Evolutionary conservation across 2,888 invertebrate species (phyloP).

Genomic region (Pyralis farinalis): DNA sequence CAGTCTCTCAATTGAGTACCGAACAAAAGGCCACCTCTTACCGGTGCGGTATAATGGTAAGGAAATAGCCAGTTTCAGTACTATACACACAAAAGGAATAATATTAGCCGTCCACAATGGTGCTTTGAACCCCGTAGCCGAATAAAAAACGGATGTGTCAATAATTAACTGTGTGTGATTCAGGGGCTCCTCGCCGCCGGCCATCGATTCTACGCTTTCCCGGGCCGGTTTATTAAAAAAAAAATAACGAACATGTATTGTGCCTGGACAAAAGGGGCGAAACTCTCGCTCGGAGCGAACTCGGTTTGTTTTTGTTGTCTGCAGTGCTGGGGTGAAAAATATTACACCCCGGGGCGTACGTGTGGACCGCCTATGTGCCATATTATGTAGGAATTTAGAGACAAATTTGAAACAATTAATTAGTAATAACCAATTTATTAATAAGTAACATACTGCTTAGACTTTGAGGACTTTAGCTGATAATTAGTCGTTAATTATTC

Average conservation of each 20-base stretch:
- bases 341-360: conserved; percentile 73
- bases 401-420: too few relatives aligned
- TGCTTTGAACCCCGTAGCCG: conserved; percentile 36
- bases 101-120: conserved; percentile 61
- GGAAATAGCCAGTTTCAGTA: conserved; percentile 63
- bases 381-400: not conserved
- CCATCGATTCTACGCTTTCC: conserved; percentile 56
- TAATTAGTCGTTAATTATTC: too few relatives aligned
- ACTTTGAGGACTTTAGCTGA: too few relatives aligned
- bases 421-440: too few relatives aligned
- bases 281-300: conserved; percentile 42
- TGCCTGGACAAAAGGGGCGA: conserved; percentile 56
- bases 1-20: conserved; percentile 30
- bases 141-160: conserved; percentile 77
- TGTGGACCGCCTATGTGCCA: conserved; percentile 37
- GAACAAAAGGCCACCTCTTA: conserved; percentile 37
- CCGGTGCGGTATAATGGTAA: conserved; percentile 49
- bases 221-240: conserved; percentile 54
- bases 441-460: too few relatives aligned
- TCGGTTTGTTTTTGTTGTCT: conserved; percentile 56
- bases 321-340: conserved; percentile 67
- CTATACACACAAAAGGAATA: conserved; percentile 45
- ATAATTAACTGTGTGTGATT: conserved; percentile 77
- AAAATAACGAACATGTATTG: conserved; percentile 53
- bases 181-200: conserved; percentile 60